Base-by-base conservation (phyloP, 2,888 invertebrate genomes). In the Tyria jacobaeae region DNA sequence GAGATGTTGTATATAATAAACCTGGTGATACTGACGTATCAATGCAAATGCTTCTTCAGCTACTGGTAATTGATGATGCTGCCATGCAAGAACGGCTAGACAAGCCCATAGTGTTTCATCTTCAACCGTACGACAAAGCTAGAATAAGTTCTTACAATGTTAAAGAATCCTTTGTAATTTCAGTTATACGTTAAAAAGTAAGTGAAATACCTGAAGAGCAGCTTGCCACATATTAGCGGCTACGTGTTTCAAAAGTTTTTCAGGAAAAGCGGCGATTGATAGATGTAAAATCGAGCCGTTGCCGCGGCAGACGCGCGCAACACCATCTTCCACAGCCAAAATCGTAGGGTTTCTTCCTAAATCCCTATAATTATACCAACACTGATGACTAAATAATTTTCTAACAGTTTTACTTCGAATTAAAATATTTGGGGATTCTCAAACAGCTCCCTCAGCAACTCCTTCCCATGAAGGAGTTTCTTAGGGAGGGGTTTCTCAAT, bases 41-140 rank as follows among this genome's bases (percentile, higher is more conserved):
- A 91, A 79, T 5, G 99, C 97, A 87, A 98, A 99, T 0, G 99
- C 98, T 83, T 99, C 97, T 92, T 99, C 99, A 17, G 99, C 99
- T 7, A 98, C 96, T 63, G 96, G 96, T 58, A 99, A 89, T 79
- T 99, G 97, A 84, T 97, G 97, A 66, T 96, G 96, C 72, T 97
- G 96, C 62, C 97, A 97, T 1, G 99, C 97, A 86, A 99, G 94
- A 0, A 98, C 98, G 0, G 99, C 99, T 74, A 99, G 94, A 72
- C 98, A 98, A 0, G 99, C 97, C 99, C 99, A 99, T 17, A 99
- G 91, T n/a, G 95, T 95, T 67, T 92, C 91, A 64, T 94, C 93
- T 82, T 94, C 94, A 1, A 94, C 92, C 3, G 92, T 92, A 5
- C 94, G 89, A 70, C 94, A 94, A 1, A 94, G 84, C 94, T 94